These are phyloP conservation scores for Eclectus roratus DNA, from an alignment of 2,113 vertebrate species.

Conservation along the genomic window DNA sequence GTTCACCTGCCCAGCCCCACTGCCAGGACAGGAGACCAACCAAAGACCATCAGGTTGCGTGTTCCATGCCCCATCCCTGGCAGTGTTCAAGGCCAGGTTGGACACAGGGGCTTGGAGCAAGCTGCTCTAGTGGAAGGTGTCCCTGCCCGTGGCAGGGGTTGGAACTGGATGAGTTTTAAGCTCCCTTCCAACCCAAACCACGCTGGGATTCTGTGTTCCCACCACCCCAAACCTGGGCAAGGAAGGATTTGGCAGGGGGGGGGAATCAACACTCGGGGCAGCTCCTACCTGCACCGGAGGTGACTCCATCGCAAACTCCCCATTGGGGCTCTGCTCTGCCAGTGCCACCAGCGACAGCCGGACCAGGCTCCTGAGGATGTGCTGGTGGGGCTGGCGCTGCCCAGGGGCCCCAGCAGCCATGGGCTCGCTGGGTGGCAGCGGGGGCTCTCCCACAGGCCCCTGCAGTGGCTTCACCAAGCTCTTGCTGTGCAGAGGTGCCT, in stretches of 20 bases:
- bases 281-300: slow-evolving; percentile 90
- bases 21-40: neutral
- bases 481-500: slow-evolving; percentile 49
- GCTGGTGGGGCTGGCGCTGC: slow-evolving; percentile 70
- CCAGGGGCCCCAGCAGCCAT: slow-evolving; percentile 45
- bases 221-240: neutral
- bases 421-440: neutral
- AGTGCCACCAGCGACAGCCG: slow-evolving; percentile 92
- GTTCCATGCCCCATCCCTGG: neutral
- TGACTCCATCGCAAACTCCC: slow-evolving; percentile 85
- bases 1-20: neutral
- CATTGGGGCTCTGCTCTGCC: slow-evolving; percentile 80
- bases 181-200: neutral
- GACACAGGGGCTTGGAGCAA: neutral
- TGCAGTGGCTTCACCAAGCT: slow-evolving; percentile 36
- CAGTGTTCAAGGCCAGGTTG: neutral
- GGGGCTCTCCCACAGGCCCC: neutral
- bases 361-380: slow-evolving; percentile 88
- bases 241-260: neutral
- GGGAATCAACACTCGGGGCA: rapidly evolving
- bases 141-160: neutral
- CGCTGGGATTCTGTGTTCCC: neutral
- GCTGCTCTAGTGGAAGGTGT: neutral
- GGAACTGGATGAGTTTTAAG: neutral
- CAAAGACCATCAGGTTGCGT: neutral